Evolutionary conservation across 2,113 vertebrate genomes (phyloP), one percentile per base, ranked within the genome.

Genomic region (Psammodynastes pulverulentus): DNA sequence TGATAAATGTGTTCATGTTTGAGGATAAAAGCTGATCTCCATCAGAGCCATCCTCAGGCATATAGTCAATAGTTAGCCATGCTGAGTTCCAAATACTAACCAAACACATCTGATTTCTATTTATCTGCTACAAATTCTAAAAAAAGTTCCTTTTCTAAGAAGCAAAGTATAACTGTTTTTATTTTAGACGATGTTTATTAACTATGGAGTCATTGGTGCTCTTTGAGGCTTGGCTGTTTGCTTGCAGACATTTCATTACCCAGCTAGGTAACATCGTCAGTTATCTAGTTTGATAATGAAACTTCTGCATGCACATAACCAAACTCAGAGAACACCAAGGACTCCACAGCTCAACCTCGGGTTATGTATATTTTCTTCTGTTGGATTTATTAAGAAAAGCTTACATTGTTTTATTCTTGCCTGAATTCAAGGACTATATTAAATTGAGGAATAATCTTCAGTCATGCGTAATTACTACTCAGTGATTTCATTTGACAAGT

Each of bases 371-470:
- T 34, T 72, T 34, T 34, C 29, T 72, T 72, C n/a, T n/a, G 1
- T 72, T 34, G 62, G n/a, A 34, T 72, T 93, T 52, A 92, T 92
- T 85, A 26, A 88, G 93, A 43, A 94, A 93, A 89, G 29, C 52
- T 86, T 89, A 54, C 5, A 3, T 84, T 94, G n/a, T 54, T 84
- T 94, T 53, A 34, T 67, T n/a, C 91, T 93, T 21, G 0, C 92
- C 62, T 19, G 23, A 84, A 92, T 93, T 52, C 92, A 85, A 93
- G 49, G 51, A 90, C 94, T 89, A 43, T 87, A 58, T 51, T 92
- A 92, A 95, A 89, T 84, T 95, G 87, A 90, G 87, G 92, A 94
- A 94, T 93, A 95, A 95, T 95, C 87, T 93, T 95, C 91, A 62
- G 15, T 93, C 95, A 94, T 90, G 86, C 45, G 45, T 94, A 96